phyloP scores from a whole-genome alignment of 2,113 vertebrate species.

The Ramphastos sulfuratus region DNA sequence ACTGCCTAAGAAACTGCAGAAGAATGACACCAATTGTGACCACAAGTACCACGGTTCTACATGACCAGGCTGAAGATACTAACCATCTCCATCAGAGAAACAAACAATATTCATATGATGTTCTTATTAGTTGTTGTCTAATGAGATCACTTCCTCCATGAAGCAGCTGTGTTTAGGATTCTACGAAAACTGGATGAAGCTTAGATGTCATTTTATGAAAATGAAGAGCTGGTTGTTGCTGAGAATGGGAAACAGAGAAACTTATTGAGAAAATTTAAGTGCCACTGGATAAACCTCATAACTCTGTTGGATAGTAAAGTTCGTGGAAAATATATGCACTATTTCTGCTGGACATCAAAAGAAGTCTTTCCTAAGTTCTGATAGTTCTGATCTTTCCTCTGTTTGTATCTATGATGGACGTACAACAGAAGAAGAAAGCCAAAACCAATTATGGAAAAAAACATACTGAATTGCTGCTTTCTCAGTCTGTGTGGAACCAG shows the following conservation, averaged over 20 bases:
- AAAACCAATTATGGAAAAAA: neutral
- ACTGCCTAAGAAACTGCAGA: neutral
- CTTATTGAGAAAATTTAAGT: neutral
- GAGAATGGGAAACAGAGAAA: neutral
- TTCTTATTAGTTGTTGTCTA: neutral
- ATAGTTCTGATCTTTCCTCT: neutral
- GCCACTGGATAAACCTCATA: neutral
- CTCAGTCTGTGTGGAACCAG: neutral
- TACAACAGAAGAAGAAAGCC: neutral
- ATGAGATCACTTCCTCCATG: neutral
- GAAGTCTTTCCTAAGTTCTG: neutral
- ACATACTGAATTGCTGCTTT: neutral
- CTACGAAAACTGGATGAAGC: neutral
- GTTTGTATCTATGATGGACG: neutral
- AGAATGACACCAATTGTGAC: neutral
- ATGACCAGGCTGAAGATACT: neutral
- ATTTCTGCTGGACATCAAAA: neutral
- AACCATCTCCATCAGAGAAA: neutral
- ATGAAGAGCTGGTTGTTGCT: neutral
- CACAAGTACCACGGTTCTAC: neutral
- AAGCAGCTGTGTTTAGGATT: neutral
- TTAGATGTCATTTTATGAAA: neutral
- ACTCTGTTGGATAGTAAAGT: neutral
- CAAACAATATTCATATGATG: neutral
- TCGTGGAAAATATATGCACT: neutral